Evolutionary conservation across 2,888 invertebrate species (phyloP), one percentile per base, ranked within the genome.

Genomic region (Stenotaenia linearis): DNA sequence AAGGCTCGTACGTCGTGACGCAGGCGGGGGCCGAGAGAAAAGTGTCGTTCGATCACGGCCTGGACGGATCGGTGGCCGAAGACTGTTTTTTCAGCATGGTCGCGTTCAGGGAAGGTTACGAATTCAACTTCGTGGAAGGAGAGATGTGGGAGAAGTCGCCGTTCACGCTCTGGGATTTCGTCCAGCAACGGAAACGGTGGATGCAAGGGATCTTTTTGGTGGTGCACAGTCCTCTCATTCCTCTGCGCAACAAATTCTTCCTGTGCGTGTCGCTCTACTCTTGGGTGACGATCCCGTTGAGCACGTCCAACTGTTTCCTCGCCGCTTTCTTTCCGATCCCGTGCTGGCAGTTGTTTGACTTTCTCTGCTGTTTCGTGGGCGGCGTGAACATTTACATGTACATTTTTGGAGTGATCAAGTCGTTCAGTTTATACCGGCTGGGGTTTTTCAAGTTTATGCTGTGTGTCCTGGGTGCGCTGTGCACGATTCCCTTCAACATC

Each of bases 81-180:
- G 98, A 98, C 86, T 97, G 97, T 85, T 98, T 92, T 86, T 98
- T 98, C 87, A 96, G 96, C 23, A 97, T 98, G 96, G 92, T 94
- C 82, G 97, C 97, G 2, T 95, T 92, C 86, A 90, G 91, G 81
- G 91, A 94, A 86, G 97, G 97, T 30, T 97, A 93, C 86, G 90
- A 92, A 23, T 98, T 98, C 87, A 94, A 96, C 86, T 98, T 97
- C 87, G 92, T 98, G 82, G 97, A 98, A 86, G 97, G 98, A 77
- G 98, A 98, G 88, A 97, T 98, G 97, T 97, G 97, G 93, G 98
- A 98, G 86, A 97, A 98, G 86, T 96, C 96, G 6, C 97, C 98
- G 2, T 98, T 98, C 86, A 95, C 95, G 1, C 87, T 98, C 37
- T 92, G 93, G 91, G 98, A 98, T 86, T 96, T 98, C 84, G 90